phyloP scores from a whole-genome alignment of 1,140 invertebrate species.

The Grapholita molesta region DNA sequence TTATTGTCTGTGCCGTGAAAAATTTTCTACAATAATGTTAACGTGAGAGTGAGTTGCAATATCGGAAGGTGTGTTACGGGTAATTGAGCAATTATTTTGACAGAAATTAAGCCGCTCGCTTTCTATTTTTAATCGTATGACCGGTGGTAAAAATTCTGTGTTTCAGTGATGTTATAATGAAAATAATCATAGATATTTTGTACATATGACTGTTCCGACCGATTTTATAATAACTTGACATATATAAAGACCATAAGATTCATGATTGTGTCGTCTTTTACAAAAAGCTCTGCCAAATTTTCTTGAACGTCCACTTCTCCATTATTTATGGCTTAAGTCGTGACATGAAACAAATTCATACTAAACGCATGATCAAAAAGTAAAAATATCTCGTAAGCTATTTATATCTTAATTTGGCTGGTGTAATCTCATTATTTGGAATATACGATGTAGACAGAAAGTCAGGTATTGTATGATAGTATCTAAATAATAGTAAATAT shows the following conservation, averaged over 20 bases:
- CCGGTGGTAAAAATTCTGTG: neutral
- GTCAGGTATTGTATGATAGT: no score
- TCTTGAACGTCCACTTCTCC: neutral
- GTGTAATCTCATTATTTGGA: neutral
- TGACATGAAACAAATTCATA: neutral
- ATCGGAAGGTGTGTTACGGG: neutral
- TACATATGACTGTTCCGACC: no score
- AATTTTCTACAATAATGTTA: neutral
- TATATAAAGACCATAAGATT: neutral
- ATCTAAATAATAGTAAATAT: no score
- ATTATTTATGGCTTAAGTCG: neutral
- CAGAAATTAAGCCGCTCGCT: neutral
- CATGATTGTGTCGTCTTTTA: neutral
- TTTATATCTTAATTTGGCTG: neutral
- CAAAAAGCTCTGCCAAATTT: conserved; percentile 6
- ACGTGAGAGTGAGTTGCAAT: neutral
- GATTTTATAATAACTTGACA: neutral
- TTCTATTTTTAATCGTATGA: neutral
- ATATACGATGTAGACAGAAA: no score
- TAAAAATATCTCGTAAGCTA: neutral
- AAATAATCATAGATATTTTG: neutral
- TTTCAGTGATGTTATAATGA: neutral
- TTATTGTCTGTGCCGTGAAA: neutral
- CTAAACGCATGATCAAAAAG: neutral
- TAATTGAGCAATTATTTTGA: neutral